phyloP scores from a whole-genome alignment of 2,113 vertebrate genomes.

The Pachycephala philippinensis region DNA sequence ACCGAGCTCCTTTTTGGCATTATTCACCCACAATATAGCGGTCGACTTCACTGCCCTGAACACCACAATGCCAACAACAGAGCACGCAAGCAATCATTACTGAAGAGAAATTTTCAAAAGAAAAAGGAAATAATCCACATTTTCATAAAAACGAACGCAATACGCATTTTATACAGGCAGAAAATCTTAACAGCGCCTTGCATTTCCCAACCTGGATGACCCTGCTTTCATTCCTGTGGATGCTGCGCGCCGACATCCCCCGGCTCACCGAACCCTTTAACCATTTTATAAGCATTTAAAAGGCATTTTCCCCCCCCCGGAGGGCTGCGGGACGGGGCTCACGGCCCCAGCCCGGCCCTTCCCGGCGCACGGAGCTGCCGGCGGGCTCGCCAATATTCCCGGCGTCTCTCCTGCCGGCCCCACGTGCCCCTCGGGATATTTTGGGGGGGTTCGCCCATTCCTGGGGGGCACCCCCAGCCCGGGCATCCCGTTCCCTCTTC shows the following conservation, averaged over 20 bases:
- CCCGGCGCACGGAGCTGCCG: not conserved
- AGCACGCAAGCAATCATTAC: conserved; percentile 5
- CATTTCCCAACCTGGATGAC: not conserved
- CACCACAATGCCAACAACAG: conserved; percentile 24
- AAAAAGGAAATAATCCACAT: not conserved
- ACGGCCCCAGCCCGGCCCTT: not conserved
- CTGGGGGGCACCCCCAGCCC: not conserved
- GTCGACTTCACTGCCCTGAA: conserved; percentile 29
- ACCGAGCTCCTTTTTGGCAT: conserved; percentile 37
- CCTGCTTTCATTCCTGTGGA: not conserved
- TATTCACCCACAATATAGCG: conserved; percentile 20
- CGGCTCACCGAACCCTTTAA: not conserved
- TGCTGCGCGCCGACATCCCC: not conserved
- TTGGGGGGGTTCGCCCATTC: accelerated
- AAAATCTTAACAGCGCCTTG: not conserved
- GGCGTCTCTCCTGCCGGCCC: not conserved
- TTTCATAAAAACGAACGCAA: not conserved
- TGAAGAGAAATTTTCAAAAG: not conserved
- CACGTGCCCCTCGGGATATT: not conserved
- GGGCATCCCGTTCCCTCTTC: not conserved
- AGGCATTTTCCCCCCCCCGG: accelerated
- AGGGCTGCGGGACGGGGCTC: not conserved
- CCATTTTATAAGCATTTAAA: not conserved
- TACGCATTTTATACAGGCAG: accelerated
- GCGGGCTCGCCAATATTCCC: not conserved